A percentile compares a stretch with the other conserved stretches of the same genome.
Conservation (phyloP, 1,140 invertebrate genomes). For the Berghia stephanieae region DNA sequence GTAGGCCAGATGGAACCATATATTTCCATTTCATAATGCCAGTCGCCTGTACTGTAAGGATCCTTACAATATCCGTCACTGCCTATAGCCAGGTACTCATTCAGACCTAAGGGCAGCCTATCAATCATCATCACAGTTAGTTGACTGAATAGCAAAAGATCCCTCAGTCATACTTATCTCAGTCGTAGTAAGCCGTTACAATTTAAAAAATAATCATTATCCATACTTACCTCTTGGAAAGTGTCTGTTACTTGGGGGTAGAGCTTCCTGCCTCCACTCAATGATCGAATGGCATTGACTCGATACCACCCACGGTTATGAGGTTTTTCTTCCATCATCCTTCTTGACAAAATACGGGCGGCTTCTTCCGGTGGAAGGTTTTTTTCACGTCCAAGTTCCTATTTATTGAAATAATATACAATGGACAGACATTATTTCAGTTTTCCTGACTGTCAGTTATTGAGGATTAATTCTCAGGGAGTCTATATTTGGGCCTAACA, state of each 20-base stretch:
- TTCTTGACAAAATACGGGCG: slow-evolving; percentile 72
- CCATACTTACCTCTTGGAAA: slow-evolving; percentile 52
- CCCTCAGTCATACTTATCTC: too few relatives aligned
- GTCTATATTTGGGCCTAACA: background rate
- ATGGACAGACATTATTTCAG: background rate
- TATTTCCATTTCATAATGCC: too few relatives aligned
- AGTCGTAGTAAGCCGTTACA: too few relatives aligned
- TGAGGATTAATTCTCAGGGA: background rate
- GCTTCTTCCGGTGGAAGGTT: slow-evolving; percentile 73
- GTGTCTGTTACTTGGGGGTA: slow-evolving; percentile 48
- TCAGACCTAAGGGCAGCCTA: too few relatives aligned
- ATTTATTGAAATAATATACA: slow-evolving; percentile 22
- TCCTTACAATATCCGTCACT: too few relatives aligned
- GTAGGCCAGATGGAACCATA: too few relatives aligned
- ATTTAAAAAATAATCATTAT: too few relatives aligned
- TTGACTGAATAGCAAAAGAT: too few relatives aligned
- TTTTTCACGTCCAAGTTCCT: slow-evolving; percentile 72
- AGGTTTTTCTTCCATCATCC: slow-evolving; percentile 69
- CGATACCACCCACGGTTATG: slow-evolving; percentile 74
- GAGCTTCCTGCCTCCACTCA: slow-evolving; percentile 69
- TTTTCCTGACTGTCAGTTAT: background rate
- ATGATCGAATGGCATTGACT: slow-evolving; percentile 72
- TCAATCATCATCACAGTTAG: too few relatives aligned
- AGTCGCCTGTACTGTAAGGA: too few relatives aligned
- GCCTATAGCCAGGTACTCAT: too few relatives aligned